Evolutionary conservation across 2,113 vertebrate genomes (phyloP).

Genomic region (Gila orcuttii): DNA sequence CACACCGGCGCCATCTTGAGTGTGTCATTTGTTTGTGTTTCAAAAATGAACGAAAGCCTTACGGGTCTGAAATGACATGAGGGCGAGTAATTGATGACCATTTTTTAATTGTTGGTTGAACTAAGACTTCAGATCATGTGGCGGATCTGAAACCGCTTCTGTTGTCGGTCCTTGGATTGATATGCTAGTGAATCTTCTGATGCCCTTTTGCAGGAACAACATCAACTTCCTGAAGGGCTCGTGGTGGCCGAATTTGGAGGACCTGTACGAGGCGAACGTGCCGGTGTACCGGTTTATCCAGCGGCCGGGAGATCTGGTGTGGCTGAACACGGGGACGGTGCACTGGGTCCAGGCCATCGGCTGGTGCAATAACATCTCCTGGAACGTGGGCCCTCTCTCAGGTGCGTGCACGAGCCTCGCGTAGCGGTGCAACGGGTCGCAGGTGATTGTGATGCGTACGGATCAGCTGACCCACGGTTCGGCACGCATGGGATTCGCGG

Average conservation of each 20-base stretch:
- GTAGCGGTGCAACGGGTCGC: too few relatives aligned
- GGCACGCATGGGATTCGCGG: too few relatives aligned
- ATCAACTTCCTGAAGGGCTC: conserved; percentile 97
- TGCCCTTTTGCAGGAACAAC: conserved; percentile 84
- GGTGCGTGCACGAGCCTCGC: too few relatives aligned
- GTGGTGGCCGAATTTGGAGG: conserved; percentile 96
- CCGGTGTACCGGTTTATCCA: conserved; percentile 98
- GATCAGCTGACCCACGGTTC: too few relatives aligned
- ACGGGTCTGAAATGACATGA: too few relatives aligned
- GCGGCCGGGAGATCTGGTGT: conserved; percentile 95
- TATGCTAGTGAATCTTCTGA: not conserved
- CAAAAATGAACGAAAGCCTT: too few relatives aligned
- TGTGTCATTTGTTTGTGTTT: too few relatives aligned
- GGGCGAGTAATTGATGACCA: too few relatives aligned
- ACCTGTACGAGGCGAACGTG: conserved; percentile 96
- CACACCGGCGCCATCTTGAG: too few relatives aligned
- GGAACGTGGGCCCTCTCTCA: conserved; percentile 93
- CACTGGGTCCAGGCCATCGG: conserved; percentile 99
- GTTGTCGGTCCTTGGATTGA: too few relatives aligned
- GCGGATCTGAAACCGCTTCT: not conserved
- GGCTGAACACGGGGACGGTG: conserved; percentile 98
- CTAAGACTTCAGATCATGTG: not conserved
- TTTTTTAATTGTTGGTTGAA: too few relatives aligned
- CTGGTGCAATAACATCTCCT: conserved; percentile 99
- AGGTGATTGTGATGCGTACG: too few relatives aligned